A percentile compares a stretch with the other conserved stretches of the same genome.
phyloP scores from a whole-genome alignment of 37 sponge, comb jelly and placozoan species.

The Sycon ciliatum region DNA sequence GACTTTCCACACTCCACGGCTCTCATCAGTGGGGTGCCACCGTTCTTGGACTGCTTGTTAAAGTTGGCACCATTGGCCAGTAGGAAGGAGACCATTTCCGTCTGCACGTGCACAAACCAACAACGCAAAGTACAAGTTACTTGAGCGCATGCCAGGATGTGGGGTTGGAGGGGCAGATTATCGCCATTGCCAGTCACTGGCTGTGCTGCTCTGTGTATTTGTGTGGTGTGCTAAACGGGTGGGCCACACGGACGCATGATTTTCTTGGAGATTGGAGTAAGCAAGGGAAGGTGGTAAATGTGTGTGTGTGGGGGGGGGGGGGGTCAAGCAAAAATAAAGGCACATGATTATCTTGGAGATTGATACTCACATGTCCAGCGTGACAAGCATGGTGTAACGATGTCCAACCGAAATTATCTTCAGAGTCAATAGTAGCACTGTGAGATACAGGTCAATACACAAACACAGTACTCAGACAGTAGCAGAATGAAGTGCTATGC shows the following conservation, averaged over 20 bases:
- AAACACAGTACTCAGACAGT: too few relatives aligned
- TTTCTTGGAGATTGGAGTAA: neutral
- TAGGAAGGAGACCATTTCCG: slow-evolving; percentile 49
- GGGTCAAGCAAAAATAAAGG: neutral
- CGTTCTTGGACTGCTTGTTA: slow-evolving; percentile 78
- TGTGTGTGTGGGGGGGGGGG: neutral
- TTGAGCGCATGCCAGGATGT: neutral
- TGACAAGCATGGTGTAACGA: slow-evolving; percentile 86
- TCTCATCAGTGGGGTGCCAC: slow-evolving; percentile 96
- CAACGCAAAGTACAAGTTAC: neutral
- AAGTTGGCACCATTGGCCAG: slow-evolving; percentile 67
- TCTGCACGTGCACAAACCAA: slow-evolving; percentile 20
- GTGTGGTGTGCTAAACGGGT: neutral
- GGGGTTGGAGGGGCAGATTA: neutral
- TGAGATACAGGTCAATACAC: too few relatives aligned
- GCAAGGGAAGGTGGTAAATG: neutral
- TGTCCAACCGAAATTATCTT: slow-evolving; percentile 89
- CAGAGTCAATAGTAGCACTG: slow-evolving; percentile 79
- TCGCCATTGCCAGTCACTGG: neutral
- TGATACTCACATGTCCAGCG: slow-evolving; percentile 72
- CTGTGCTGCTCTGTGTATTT: neutral
- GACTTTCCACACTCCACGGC: slow-evolving; percentile 80
- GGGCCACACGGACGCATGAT: neutral
- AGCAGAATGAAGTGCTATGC: too few relatives aligned
- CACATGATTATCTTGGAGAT: too few relatives aligned